Conservation (phyloP, 1,140 invertebrate genomes). For the Pseudomyrmex flavicornis region DNA sequence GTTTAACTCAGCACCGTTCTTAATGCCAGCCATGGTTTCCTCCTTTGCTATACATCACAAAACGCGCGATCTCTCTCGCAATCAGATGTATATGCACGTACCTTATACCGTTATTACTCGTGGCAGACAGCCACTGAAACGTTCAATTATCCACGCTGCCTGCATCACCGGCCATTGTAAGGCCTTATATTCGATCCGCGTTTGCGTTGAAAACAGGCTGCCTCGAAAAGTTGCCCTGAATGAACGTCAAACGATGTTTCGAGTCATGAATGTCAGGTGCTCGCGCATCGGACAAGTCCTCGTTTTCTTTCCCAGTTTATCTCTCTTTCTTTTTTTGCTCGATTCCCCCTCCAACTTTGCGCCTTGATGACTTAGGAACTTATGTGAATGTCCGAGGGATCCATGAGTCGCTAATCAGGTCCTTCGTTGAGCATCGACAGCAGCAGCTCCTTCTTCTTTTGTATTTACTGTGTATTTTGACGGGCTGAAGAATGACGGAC, state of each 20-base stretch:
- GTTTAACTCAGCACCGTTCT: constrained; percentile 46
- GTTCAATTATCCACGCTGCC: constrained; percentile 80
- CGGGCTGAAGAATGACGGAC: constrained; percentile 72
- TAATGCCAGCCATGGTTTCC: constrained; percentile 48
- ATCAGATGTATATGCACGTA: constrained; percentile 64
- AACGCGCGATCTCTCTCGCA: constrained; percentile 57
- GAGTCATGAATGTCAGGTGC: constrained; percentile 57
- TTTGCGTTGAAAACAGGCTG: constrained; percentile 77
- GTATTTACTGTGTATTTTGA: constrained; percentile 71
- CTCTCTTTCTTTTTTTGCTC: background rate
- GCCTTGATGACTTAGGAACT: constrained; percentile 49
- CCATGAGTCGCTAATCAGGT: constrained; percentile 71
- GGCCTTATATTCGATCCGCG: constrained; percentile 61
- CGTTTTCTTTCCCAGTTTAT: constrained; percentile 26
- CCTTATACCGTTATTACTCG: constrained; percentile 73
- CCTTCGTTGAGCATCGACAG: constrained; percentile 52
- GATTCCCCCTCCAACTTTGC: background rate
- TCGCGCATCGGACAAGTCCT: constrained; percentile 26
- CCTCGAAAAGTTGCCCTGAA: constrained; percentile 77
- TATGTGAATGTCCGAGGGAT: constrained; percentile 51
- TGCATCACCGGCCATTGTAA: constrained; percentile 77
- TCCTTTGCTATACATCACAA: constrained; percentile 10
- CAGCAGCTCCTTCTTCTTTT: constrained; percentile 53
- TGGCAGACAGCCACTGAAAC: constrained; percentile 79
- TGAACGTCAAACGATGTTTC: constrained; percentile 78